A percentile compares a stretch with the other conserved stretches of the same genome.
These are phyloP conservation scores for Agrypnia vestita DNA, from an alignment of 1,140 invertebrate genomes.

Conservation along the genomic window DNA sequence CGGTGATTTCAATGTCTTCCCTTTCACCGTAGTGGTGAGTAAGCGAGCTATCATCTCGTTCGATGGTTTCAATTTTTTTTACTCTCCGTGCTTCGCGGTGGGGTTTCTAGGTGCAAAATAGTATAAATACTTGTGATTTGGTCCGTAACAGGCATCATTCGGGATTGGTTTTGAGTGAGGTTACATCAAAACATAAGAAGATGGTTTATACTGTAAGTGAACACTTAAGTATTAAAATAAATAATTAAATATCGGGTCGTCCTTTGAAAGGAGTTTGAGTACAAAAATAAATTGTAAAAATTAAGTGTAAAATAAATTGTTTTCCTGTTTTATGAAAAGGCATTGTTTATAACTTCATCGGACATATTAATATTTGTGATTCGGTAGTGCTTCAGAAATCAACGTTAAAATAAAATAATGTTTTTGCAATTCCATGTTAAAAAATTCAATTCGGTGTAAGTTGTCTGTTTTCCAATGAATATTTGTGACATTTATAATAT, in stretches of 20 bases:
- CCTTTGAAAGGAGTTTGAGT: too few species aligned
- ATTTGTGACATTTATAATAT: too few species aligned
- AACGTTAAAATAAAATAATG: too few species aligned
- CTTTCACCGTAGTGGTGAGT: conserved; percentile 19
- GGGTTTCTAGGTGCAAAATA: conserved; percentile 15
- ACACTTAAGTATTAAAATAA: not conserved
- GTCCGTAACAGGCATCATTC: conserved; percentile 25
- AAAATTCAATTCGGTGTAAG: too few species aligned
- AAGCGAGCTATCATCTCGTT: not conserved
- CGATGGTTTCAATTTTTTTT: conserved; percentile 13
- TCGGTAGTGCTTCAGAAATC: too few species aligned
- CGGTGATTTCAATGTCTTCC: conserved; percentile 25
- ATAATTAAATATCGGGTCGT: not conserved
- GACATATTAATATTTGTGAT: too few species aligned
- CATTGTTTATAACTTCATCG: too few species aligned
- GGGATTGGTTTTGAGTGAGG: not conserved
- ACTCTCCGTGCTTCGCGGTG: conserved; percentile 19
- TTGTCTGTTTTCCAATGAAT: too few species aligned
- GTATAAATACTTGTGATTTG: conserved; percentile 39
- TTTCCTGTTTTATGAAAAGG: too few species aligned
- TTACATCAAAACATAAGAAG: not conserved
- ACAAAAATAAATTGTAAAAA: too few species aligned
- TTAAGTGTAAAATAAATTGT: too few species aligned
- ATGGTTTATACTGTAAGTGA: conserved; percentile 26
- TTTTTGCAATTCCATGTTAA: too few species aligned